These are phyloP conservation scores for Caenorhabditis briggsae DNA, from an alignment of 1,140 invertebrate genomes.

Conservation along the genomic window DNA sequence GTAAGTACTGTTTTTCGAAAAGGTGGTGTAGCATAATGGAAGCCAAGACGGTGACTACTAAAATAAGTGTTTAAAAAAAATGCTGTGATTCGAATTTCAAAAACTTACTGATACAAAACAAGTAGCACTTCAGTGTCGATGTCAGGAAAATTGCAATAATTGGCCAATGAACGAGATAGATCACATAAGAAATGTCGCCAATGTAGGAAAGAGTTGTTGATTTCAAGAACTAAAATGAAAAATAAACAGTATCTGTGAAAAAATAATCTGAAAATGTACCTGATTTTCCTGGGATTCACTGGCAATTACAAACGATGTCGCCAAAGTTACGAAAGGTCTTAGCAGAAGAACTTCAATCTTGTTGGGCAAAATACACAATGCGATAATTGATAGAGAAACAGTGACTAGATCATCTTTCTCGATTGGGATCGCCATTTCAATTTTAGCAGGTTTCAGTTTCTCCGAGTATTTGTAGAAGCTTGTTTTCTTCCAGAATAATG, in stretches of 20 bases:
- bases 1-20: constrained; percentile 35
- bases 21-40: background rate
- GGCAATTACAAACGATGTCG: background rate
- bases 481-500: constrained; percentile 30
- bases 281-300: constrained; percentile 8
- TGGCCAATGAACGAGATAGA: constrained; percentile 51
- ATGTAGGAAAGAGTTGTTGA: background rate
- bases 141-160: constrained; percentile 5
- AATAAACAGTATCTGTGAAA: background rate
- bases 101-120: constrained; percentile 27
- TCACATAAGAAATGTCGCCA: constrained; percentile 52
- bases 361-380: background rate
- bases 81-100: too few relatives aligned
- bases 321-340: background rate
- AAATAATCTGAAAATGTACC: background rate
- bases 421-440: background rate
- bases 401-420: background rate
- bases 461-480: constrained; percentile 20
- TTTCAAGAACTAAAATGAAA: background rate
- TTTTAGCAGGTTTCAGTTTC: constrained; percentile 9
- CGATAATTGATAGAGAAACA: background rate
- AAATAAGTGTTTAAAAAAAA: background rate
- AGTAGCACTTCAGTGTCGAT: background rate
- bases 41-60: background rate
- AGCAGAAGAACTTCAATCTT: background rate